Evolutionary conservation across 2,797 vertebrate species (phyloP).

Genomic region (Labroides dimidiatus): DNA sequence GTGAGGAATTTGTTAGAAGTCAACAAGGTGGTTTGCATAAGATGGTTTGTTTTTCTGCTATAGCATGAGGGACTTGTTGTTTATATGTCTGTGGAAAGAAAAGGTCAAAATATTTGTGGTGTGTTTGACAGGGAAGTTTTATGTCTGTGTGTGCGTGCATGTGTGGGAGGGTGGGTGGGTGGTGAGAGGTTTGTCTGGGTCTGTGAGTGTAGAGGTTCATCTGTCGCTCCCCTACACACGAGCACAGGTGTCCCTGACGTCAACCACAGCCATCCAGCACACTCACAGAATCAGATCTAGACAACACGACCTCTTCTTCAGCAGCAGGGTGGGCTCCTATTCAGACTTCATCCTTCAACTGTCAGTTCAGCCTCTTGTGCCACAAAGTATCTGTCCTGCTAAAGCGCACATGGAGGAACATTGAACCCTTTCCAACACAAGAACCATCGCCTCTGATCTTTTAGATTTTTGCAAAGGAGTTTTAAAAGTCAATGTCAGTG

Average conservation of each 20-base stretch:
- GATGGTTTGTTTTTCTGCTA: neutral
- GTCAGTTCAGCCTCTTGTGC: slow-evolving; percentile 11
- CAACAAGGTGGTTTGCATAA: neutral
- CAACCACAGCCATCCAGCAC: slow-evolving; percentile 46
- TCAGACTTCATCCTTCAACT: slow-evolving; percentile 35
- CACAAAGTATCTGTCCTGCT: slow-evolving; percentile 25
- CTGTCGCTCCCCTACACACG: slow-evolving; percentile 17
- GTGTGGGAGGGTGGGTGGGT: neutral
- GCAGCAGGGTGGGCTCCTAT: slow-evolving; percentile 48
- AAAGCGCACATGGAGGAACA: slow-evolving; percentile 35
- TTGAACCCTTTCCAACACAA: slow-evolving; percentile 7
- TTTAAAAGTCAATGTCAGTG: neutral
- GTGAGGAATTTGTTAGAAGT: neutral
- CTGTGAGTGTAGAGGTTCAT: slow-evolving; percentile 26
- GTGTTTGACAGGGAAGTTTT: slow-evolving; percentile 56
- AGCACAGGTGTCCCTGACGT: slow-evolving; percentile 52
- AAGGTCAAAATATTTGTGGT: slow-evolving; percentile 42
- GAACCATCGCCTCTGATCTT: slow-evolving; percentile 11
- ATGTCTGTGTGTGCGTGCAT: neutral
- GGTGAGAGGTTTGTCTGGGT: neutral
- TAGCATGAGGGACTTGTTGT: neutral
- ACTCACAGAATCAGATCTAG: slow-evolving; percentile 37
- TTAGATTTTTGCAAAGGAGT: slow-evolving; percentile 8
- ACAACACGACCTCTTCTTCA: slow-evolving; percentile 49
- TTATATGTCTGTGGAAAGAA: slow-evolving; percentile 1